phyloP scores from a whole-genome alignment of 2,113 vertebrate species.

The Tachuris rubrigastra region DNA sequence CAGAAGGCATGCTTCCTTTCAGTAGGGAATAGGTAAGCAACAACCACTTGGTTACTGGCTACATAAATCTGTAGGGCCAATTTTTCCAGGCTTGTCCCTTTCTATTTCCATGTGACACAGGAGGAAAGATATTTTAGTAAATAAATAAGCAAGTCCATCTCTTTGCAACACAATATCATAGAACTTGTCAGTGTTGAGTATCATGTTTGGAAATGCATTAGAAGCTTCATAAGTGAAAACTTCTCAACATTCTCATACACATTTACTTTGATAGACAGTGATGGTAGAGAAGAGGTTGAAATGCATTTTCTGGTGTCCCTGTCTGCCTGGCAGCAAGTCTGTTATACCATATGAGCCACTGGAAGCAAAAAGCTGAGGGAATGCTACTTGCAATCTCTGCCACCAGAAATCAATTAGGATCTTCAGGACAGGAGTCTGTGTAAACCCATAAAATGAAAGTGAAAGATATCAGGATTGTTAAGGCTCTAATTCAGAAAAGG shows the following conservation, averaged over 20 bases:
- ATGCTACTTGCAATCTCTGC: neutral
- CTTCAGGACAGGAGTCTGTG: neutral
- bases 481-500: neutral
- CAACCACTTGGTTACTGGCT: neutral
- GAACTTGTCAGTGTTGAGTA: neutral
- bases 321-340: neutral
- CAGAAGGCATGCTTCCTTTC: neutral
- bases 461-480: neutral
- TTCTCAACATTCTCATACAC: neutral
- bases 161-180: rapidly evolving
- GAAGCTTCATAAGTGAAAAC: neutral
- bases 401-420: neutral
- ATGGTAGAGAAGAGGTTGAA: neutral
- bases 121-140: neutral
- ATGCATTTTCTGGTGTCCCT: neutral
- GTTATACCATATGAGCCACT: neutral
- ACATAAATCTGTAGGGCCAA: neutral
- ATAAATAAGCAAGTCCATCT: neutral
- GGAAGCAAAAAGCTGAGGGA: neutral
- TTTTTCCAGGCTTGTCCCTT: neutral
- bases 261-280: neutral
- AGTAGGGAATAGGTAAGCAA: neutral
- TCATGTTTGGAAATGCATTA: neutral
- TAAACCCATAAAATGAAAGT: neutral
- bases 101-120: neutral